Evolutionary conservation across 2,888 invertebrate species (phyloP).

Genomic region (Lasioglossum pauxillum): DNA sequence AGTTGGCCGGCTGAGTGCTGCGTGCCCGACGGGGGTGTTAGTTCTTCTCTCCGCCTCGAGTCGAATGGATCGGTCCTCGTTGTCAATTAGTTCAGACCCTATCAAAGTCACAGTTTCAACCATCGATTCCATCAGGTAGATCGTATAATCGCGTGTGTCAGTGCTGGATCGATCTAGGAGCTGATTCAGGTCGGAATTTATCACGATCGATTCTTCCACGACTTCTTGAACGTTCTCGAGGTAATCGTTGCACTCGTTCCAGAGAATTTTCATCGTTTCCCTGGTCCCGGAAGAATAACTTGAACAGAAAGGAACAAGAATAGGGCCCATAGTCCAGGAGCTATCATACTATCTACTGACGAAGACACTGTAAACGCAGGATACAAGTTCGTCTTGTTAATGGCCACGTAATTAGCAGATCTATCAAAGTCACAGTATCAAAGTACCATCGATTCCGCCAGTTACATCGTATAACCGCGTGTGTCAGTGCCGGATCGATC

Average conservation of each 20-base stretch:
- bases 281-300: background rate
- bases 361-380: background rate
- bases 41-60: slow-evolving; percentile 60
- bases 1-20: slow-evolving; percentile 7
- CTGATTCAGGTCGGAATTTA: background rate
- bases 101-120: background rate
- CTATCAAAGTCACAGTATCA: background rate
- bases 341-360: too few species aligned
- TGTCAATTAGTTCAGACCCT: background rate
- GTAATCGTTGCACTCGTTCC: too few species aligned
- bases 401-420: background rate
- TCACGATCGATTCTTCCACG: background rate
- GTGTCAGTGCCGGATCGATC: background rate
- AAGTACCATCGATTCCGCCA: background rate
- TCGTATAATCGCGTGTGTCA: background rate
- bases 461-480: background rate
- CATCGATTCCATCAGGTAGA: background rate
- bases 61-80: slow-evolving; percentile 4
- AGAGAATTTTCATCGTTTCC: background rate
- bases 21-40: slow-evolving; percentile 23
- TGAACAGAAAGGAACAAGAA: background rate
- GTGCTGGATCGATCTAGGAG: background rate
- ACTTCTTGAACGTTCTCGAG: background rate
- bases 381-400: slow-evolving; percentile 8
- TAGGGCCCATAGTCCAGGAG: background rate